These are phyloP conservation scores for Nomada ruficornis DNA, from an alignment of 2,888 invertebrate species.

Conservation along the genomic window DNA sequence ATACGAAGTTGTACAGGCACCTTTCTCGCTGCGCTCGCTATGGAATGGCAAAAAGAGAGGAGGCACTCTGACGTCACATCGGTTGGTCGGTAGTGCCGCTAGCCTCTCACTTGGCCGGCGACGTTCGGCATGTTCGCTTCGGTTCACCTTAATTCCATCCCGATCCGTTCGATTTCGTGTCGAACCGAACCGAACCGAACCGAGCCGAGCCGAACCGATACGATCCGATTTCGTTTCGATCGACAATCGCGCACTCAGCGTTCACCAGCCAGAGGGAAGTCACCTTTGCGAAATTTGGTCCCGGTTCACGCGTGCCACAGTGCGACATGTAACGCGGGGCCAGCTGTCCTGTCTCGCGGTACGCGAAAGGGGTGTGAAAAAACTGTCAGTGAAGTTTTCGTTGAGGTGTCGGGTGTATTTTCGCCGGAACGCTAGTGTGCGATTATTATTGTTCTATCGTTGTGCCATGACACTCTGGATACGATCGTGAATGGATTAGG, in stretches of 20 bases:
- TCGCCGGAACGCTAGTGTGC: slow-evolving; percentile 39
- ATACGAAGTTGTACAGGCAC: slow-evolving; percentile 63
- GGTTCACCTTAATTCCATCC: neutral
- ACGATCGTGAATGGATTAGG: slow-evolving; percentile 74
- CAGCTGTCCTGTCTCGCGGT: neutral
- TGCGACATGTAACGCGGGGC: slow-evolving; percentile 21
- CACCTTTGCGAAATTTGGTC: slow-evolving; percentile 10
- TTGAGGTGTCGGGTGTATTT: slow-evolving; percentile 32
- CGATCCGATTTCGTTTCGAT: slow-evolving; percentile 7
- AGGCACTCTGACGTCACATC: slow-evolving; percentile 79
- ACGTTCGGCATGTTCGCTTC: slow-evolving; percentile 78
- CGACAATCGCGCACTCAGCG: neutral
- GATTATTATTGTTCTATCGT: slow-evolving; percentile 47
- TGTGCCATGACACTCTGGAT: slow-evolving; percentile 71
- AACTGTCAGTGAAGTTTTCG: slow-evolving; percentile 40
- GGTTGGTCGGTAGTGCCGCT: slow-evolving; percentile 78
- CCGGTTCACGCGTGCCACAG: slow-evolving; percentile 31
- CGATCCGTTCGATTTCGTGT: slow-evolving; percentile 5
- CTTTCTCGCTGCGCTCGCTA: slow-evolving; percentile 69
- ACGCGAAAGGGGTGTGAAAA: slow-evolving; percentile 22
- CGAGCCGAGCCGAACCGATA: neutral
- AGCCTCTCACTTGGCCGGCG: slow-evolving; percentile 82
- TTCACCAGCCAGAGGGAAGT: slow-evolving; percentile 1
- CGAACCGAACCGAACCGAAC: neutral
- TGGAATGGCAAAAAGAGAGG: slow-evolving; percentile 75